Percentiles rank a stretch among this genome's conserved stretches.
Conservation (phyloP, 2,888 invertebrate genomes). For the Thymelicus sylvestris region DNA sequence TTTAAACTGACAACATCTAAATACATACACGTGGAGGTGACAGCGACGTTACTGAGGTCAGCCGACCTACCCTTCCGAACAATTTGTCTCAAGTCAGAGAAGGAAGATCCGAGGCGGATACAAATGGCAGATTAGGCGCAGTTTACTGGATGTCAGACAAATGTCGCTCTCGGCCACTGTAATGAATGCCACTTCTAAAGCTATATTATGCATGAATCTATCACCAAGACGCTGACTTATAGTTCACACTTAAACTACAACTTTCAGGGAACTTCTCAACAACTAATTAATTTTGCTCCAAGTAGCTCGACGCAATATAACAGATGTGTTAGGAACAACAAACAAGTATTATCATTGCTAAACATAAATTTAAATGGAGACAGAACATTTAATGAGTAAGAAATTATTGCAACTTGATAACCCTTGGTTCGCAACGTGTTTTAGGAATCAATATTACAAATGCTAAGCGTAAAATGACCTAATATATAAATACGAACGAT, state of each 20-base stretch:
- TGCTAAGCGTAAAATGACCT: too few species aligned
- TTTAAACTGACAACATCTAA: neutral
- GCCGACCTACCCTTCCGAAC: neutral
- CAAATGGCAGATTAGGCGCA: neutral
- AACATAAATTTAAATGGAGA: slow-evolving; percentile 26
- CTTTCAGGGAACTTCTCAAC: slow-evolving; percentile 5
- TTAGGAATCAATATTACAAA: too few species aligned
- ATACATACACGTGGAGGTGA: neutral
- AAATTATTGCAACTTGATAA: too few species aligned
- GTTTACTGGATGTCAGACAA: too few species aligned
- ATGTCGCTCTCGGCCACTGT: slow-evolving; percentile 23
- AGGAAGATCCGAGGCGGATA: slow-evolving; percentile 3
- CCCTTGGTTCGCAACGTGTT: too few species aligned
- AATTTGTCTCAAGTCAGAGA: slow-evolving; percentile 3
- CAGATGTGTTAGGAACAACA: slow-evolving; percentile 16
- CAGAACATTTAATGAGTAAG: neutral
- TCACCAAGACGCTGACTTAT: slow-evolving; percentile 1
- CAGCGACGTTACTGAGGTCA: slow-evolving; percentile 37
- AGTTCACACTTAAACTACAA: neutral
- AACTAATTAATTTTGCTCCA: slow-evolving; percentile 25
- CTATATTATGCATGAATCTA: slow-evolving; percentile 15
- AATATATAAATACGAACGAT: too few species aligned
- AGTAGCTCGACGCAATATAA: neutral
- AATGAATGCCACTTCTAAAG: slow-evolving; percentile 58
- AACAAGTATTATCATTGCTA: slow-evolving; percentile 27